Base-by-base conservation (phyloP, 2,797 vertebrate species). In the Mallotus villosus region DNA sequence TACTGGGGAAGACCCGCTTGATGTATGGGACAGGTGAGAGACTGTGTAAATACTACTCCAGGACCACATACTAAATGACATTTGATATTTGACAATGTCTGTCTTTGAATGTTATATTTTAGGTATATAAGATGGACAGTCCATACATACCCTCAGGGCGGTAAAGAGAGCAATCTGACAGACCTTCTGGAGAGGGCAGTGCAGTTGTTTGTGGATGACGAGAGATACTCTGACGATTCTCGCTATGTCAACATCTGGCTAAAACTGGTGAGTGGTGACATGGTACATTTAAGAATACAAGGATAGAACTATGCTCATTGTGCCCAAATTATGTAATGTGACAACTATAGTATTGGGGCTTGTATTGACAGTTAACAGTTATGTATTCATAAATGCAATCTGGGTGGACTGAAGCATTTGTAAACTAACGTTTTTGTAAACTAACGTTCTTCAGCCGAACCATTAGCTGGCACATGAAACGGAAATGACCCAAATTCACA, bases 51-150 rank as follows among this genome's bases (percentile, higher is more conserved):
- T 53, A 5, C 4, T 11, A 12, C 41, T 32, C 22, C 63, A 24
- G n/a, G 41, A 2, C 34, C 63, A 65, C 21, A 49, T 3, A 12
- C 32, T 19, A 34, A 41, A 49, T 41, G 4, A 25, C 19, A 46
- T 9, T 53, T 53, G 24, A 67, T 53, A 1, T n/a, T 41, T 49
- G 41, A 67, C 17, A 25, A n/a, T 65, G 8, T 9, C 11, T 9
- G 1, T 34, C n/a, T 16, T 11, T 34, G 17, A 16, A 27, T 4
- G 16, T 27, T 9, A 67, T 70, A n/a, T 49, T 58, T 61, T 49
- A 95, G 94, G 74, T 95, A 94, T 63, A 90, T 95, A 77, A 93
- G 71, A 63, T 95, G 94, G 94, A 94, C 90, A 41, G 91, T 94
- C 68, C 92, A 94, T 64, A 87, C 86, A n/a, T 94, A 92, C 68